Evolutionary conservation across 2,113 vertebrate species (phyloP).

Genomic region (Columba livia): DNA sequence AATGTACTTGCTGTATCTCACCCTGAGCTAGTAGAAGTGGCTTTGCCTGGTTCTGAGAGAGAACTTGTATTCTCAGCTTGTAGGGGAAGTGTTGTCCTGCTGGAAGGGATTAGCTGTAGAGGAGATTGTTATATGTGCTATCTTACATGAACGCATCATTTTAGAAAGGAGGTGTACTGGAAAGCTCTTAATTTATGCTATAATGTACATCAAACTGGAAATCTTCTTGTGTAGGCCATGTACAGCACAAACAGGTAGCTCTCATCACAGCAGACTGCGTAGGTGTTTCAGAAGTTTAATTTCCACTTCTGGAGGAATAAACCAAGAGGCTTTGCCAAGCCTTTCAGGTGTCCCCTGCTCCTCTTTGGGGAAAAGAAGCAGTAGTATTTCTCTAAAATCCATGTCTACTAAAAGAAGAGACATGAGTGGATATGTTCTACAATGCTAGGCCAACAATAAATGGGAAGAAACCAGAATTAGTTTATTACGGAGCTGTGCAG

Average conservation of each 20-base stretch:
- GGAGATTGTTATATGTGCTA: neutral
- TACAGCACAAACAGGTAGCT: neutral
- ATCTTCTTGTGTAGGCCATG: neutral
- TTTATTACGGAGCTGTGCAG: neutral
- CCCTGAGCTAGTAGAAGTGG: neutral
- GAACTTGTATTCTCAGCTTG: neutral
- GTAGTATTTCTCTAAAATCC: neutral
- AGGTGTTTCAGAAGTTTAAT: neutral
- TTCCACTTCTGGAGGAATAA: neutral
- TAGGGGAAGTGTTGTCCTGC: neutral
- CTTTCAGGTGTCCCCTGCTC: neutral
- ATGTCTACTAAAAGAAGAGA: neutral
- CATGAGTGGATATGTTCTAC: neutral
- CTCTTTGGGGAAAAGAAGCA: neutral
- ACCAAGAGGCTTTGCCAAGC: neutral
- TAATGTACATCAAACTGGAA: neutral
- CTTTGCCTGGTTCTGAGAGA: neutral
- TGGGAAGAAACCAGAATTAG: neutral
- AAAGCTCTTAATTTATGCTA: neutral
- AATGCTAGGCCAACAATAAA: neutral
- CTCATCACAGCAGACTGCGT: neutral
- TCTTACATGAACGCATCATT: neutral
- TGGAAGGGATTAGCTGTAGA: neutral
- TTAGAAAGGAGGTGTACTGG: neutral
- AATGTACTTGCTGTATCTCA: neutral